Evolutionary conservation across 2,113 vertebrate genomes (phyloP), one percentile per base, ranked within the genome.

Genomic region (Nothobranchius kuhntae): DNA sequence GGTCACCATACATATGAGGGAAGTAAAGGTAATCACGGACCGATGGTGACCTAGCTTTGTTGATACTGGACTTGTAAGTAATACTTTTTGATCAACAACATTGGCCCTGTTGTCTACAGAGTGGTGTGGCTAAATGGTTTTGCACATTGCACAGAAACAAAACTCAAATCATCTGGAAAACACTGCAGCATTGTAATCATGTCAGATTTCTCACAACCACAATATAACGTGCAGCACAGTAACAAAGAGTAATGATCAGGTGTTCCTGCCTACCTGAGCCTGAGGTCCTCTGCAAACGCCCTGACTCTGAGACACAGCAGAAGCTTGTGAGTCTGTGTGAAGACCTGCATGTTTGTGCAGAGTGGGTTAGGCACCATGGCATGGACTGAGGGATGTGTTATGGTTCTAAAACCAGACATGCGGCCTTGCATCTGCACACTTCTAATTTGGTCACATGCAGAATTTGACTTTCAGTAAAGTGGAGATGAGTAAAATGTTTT

Each of bases 341-440:
- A 64, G 66, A 83, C 74, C 69, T 84, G 75, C 79, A 75, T 71
- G 73, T 71, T 78, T 76, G 73, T 69, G 62, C 56, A 55, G 64
- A 59, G 52, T 40, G 53, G 81, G 83, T 83, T 80, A 80, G 24
- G 54, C 52, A 67, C 67, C 73, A 72, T 55, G 57, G 67, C 15
- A 1, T 73, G 55, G 73, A 66, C 56, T 0, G 10, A 54, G 11
- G 30, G 65, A 65, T 80, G 53, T 79, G 71, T 71, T 80, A 63
- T 77, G 51, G 47, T 65, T 70, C 60, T 46, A 56, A 61, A 68
- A 58, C 55, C 59, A 56, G 54, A 48, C 53, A 54, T 40, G 69
- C 26, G 2, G 26, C 26, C 26, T 50, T 65, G 42, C 9, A 61
- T 53, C 36, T 65, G 48, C 45, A 30, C 42, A 1, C 7, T 58